A percentile compares a stretch with the other conserved stretches of the same genome.
These are phyloP conservation scores for Porites lutea DNA, from an alignment of 64 coral and sea anemone species.

Conservation along the genomic window DNA sequence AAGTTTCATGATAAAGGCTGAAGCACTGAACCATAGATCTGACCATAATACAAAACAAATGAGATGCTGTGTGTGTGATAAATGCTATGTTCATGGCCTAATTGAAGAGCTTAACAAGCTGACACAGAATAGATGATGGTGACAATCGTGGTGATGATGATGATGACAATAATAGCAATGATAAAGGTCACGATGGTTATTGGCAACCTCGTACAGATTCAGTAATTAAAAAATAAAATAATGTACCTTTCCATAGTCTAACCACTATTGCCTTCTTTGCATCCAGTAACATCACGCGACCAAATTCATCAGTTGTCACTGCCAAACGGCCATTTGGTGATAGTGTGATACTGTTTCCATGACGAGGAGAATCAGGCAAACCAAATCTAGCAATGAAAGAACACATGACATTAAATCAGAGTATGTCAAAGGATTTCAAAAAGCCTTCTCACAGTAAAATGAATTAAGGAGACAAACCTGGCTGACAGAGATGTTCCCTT, in stretches of 20 bases:
- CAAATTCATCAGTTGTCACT: constrained; percentile 97
- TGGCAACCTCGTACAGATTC: no score
- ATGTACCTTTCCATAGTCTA: constrained; percentile 96
- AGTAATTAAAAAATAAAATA: background rate
- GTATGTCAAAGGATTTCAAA: background rate
- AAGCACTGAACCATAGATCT: no score
- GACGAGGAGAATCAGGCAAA: constrained; percentile 82
- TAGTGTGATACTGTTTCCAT: constrained; percentile 84
- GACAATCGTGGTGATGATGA: background rate
- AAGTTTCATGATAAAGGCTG: no score
- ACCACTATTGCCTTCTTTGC: constrained; percentile 85
- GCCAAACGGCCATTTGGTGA: constrained; percentile 93
- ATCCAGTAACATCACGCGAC: constrained; percentile 91
- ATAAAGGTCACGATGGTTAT: no score
- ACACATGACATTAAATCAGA: background rate
- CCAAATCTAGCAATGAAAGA: constrained; percentile 70
- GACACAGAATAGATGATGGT: no score
- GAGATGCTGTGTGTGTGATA: no score
- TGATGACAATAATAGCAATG: background rate
- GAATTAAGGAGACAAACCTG: constrained; percentile 55
- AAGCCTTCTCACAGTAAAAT: background rate
- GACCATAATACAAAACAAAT: no score
- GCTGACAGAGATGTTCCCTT: constrained; percentile 80
- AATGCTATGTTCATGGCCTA: no score
- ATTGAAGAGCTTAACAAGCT: background rate